Evolutionary conservation across 2,797 vertebrate genomes (phyloP), one percentile per base, ranked within the genome.

Genomic region (Sarcophilus harrisii): DNA sequence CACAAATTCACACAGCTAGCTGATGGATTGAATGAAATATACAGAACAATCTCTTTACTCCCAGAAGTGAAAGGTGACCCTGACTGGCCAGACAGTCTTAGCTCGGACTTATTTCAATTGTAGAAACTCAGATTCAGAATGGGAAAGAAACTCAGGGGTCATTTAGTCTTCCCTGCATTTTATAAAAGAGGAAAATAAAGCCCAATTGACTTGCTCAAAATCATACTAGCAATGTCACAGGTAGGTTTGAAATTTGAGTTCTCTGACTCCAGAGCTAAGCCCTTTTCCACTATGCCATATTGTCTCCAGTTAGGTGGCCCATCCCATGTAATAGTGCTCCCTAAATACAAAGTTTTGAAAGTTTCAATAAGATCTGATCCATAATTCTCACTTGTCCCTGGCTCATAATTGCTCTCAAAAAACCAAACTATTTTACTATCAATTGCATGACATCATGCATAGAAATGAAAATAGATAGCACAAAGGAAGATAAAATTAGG

Each of bases 111-210:
- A 73, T 10, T 10, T 38, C 8, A 81, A 11, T 81, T 3, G 1
- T 45, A 45, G 38, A 38, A 81, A 45, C 1, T 45, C 45, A 81
- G 38, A 81, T 81, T 8, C 38, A 81, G 59, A 91, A 95, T 30
- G 8, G 32, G 89, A 59, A 97, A 90, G 14, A 21, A 58, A 92
- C 49, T 73, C 5, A 30, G 45, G 38, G 73, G 6, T 1, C 16
- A 57, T 91, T 81, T 32, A 91, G 32, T 57, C 66, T 10, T n/a
- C 2, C 45, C 32, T 11, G 38, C 32, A 58, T 66, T 92, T 89
- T 55, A 93, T 49, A 58, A 90, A 93, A 57, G 87, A 96, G 59
- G 55, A 54, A 52, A 94, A 27, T 30, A 24, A 96, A 81, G 14
- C 24, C 0, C 12, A 32, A 89, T 28, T 32, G 30, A 73, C 16